Base-by-base conservation (phyloP, 2,113 vertebrate species). In the Ammodytes dubius region DNA sequence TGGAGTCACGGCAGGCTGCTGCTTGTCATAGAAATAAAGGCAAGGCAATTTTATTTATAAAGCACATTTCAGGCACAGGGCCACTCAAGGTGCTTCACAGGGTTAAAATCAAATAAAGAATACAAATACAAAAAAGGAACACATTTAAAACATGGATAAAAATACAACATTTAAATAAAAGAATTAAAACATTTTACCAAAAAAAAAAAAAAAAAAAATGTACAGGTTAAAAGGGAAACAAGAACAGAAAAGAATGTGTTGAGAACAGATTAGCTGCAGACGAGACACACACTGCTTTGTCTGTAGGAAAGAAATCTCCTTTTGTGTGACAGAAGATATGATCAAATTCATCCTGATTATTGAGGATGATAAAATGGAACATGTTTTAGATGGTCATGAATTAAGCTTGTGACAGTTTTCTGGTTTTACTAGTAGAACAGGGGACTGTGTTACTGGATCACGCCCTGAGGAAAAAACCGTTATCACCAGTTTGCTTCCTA, bases 391-490 rank as follows among this genome's bases (percentile, higher is more conserved):
- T 19, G 15, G 10, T 17, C 13, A 15, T 5, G 6, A 59, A 5
- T 47, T 37, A 0, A 11, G 3, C 15, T 19, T 15, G 2, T 1
- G 1, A 27, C 11, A 3, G 11, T n/a, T n/a, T n/a, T n/a, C 65
- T 37, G 17, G 72, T 77, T 42, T 6, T 67, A 45, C 67, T 3
- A 10, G 71, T 61, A 42, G 27, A 66, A 66, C 53, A 17, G 80
- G 37, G 54, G 15, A 10, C 15, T 2, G 0, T 1, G 3, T 56
- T 42, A 49, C 9, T 67, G 66, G 75, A 60, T 11, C 42, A n/a
- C 59, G 0, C 35, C 76, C 87, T 45, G 54, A 83, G 70, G 85
- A 84, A 42, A 75, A 42, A 1, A 46, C 52, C 17, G 58, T 69
- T 63, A 65, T 58, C 50, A 8, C 35, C 46, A 5, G 6, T 35